These are phyloP conservation scores for Pantherophis vulpinus DNA, from an alignment of 2,797 vertebrate species.

Conservation along the genomic window DNA sequence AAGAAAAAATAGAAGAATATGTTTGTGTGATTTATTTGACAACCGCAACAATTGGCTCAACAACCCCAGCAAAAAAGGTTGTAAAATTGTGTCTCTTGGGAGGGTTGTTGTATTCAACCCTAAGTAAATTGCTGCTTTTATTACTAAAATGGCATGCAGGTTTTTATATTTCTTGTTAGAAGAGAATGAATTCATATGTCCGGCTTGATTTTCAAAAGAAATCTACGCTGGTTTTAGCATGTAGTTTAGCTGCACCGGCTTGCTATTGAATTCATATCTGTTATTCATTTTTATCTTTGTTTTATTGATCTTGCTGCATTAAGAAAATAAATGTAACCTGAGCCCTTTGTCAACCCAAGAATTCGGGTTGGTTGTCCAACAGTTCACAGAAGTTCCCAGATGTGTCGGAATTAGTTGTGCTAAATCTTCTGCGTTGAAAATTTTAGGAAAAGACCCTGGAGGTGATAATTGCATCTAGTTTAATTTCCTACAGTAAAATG, in stretches of 20 bases:
- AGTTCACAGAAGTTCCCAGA: neutral
- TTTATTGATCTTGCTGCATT: neutral
- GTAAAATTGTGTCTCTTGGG: neutral
- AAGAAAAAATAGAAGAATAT: neutral
- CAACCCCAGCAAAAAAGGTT: neutral
- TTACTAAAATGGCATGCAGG: neutral
- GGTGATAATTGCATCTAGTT: neutral
- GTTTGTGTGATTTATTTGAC: neutral
- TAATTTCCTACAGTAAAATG: neutral
- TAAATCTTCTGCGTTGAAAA: neutral
- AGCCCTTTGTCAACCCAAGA: neutral
- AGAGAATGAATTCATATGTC: neutral
- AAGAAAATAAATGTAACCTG: neutral
- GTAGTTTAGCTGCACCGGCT: neutral
- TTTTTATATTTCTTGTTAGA: neutral
- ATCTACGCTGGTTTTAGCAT: neutral
- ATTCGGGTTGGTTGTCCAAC: neutral
- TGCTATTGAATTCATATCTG: neutral
- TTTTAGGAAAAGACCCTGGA: fast-evolving
- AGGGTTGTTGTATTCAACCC: neutral
- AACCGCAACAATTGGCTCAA: neutral
- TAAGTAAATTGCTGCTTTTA: neutral
- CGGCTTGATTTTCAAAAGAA: neutral
- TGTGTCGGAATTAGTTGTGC: neutral
- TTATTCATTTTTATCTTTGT: neutral